A percentile compares a stretch with the other conserved stretches of the same genome.
phyloP scores from a whole-genome alignment of 1,140 invertebrate genomes.

The Drepana arcuata region DNA sequence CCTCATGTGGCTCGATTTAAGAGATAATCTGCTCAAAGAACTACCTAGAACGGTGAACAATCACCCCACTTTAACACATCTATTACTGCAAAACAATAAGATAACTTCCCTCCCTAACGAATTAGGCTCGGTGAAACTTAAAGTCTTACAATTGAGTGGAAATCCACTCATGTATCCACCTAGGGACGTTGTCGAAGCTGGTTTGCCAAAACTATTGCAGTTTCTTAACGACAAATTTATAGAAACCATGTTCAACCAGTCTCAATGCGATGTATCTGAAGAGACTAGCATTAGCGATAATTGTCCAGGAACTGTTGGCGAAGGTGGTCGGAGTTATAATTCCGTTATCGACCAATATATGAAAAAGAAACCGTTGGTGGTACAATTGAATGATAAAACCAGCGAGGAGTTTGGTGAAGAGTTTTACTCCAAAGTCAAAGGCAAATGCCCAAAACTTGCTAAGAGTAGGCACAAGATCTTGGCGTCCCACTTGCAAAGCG shows the following conservation, averaged over 20 bases:
- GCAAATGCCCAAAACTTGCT: constrained; percentile 52
- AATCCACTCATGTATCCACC: constrained; percentile 72
- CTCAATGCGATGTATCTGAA: constrained; percentile 26
- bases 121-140: constrained; percentile 70
- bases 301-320: constrained; percentile 10
- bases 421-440: constrained; percentile 34
- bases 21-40: constrained; percentile 69
- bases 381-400: constrained; percentile 44
- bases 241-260: constrained; percentile 22
- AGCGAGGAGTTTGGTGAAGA: constrained; percentile 33
- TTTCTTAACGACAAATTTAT: constrained; percentile 65
- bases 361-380: constrained; percentile 25
- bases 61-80: constrained; percentile 69
- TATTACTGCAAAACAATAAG: constrained; percentile 73
- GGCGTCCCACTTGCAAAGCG: constrained; percentile 38
- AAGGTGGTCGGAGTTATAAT: constrained; percentile 38
- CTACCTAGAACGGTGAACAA: constrained; percentile 69
- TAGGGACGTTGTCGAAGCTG: constrained; percentile 56
- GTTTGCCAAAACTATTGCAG: constrained; percentile 50
- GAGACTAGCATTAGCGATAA: constrained; percentile 11
- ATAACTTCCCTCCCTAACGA: constrained; percentile 71
- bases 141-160: constrained; percentile 65
- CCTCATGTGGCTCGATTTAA: constrained; percentile 73
- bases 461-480: constrained; percentile 36
- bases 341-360: constrained; percentile 39